phyloP scores from a whole-genome alignment of 2,797 vertebrate genomes.

The Gadopsis bispinosus region DNA sequence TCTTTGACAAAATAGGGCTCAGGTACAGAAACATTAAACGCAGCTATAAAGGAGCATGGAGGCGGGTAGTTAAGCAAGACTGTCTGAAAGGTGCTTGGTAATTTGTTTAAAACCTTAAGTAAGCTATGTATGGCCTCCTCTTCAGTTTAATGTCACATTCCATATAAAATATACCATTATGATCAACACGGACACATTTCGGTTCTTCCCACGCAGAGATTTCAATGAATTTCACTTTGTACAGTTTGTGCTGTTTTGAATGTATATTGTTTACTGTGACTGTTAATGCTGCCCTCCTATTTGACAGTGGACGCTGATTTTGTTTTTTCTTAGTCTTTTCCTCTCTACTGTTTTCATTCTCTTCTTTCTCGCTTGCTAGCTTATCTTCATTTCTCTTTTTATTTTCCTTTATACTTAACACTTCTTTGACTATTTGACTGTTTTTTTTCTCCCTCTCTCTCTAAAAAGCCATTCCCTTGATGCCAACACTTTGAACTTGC shows the following conservation, averaged over 20 bases:
- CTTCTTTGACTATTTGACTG: constrained; percentile 11
- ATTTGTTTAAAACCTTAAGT: constrained; percentile 56
- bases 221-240: no score
- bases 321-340: background rate
- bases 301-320: constrained; percentile 4
- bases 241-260: constrained; percentile 22
- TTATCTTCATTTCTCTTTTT: background rate
- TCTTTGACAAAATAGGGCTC: constrained; percentile 48
- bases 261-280: constrained; percentile 38
- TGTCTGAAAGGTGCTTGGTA: constrained; percentile 24
- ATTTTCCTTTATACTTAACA: background rate
- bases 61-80: constrained; percentile 47
- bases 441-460: constrained; percentile 9
- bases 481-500: constrained; percentile 41
- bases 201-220: constrained; percentile 21
- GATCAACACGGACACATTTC: constrained; percentile 26
- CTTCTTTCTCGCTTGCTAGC: background rate
- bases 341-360: background rate
- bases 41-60: constrained; percentile 48
- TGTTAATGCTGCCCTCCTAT: constrained; percentile 1
- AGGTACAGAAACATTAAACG: constrained; percentile 61
- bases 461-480: constrained; percentile 31
- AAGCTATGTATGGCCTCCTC: constrained; percentile 40
- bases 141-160: constrained; percentile 42
- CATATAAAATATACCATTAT: constrained; percentile 24